These are phyloP conservation scores for Brachionus calyciflorus DNA, from an alignment of 1,140 invertebrate genomes.

Conservation along the genomic window DNA sequence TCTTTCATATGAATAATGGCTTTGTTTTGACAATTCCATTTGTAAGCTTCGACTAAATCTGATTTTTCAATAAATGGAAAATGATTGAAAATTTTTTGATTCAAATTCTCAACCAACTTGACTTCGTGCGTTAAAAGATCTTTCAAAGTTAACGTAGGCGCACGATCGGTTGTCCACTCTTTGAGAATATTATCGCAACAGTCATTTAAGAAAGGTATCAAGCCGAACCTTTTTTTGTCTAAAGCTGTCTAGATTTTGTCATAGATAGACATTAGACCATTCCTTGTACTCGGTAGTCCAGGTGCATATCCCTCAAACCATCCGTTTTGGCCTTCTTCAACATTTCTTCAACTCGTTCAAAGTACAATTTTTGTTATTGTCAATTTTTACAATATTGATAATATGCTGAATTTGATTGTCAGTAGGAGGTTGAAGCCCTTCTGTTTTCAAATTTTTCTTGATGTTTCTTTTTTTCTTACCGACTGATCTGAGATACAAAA, in stretches of 20 bases:
- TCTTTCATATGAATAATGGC: not conserved
- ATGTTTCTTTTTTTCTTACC: not conserved
- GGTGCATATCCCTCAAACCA: not conserved
- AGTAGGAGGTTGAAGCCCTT: not conserved
- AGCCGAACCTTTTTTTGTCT: not conserved
- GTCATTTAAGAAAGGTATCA: not conserved
- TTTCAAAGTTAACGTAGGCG: not conserved
- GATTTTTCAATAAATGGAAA: not conserved
- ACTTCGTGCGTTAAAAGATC: not conserved
- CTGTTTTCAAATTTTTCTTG: conserved; percentile 13
- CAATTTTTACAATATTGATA: not conserved
- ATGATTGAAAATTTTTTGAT: not conserved
- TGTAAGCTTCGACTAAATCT: not conserved
- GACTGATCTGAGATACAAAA: too few species aligned
- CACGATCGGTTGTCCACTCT: not conserved
- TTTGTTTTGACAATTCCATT: not conserved
- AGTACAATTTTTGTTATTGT: not conserved
- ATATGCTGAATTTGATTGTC: not conserved
- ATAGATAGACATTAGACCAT: not conserved
- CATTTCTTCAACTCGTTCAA: not conserved
- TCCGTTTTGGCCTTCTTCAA: not conserved
- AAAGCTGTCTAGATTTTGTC: not conserved
- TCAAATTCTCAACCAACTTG: not conserved
- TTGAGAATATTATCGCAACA: not conserved
- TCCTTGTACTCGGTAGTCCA: not conserved